Conservation (phyloP, 2,888 invertebrate genomes). For the Neria commutata region DNA sequence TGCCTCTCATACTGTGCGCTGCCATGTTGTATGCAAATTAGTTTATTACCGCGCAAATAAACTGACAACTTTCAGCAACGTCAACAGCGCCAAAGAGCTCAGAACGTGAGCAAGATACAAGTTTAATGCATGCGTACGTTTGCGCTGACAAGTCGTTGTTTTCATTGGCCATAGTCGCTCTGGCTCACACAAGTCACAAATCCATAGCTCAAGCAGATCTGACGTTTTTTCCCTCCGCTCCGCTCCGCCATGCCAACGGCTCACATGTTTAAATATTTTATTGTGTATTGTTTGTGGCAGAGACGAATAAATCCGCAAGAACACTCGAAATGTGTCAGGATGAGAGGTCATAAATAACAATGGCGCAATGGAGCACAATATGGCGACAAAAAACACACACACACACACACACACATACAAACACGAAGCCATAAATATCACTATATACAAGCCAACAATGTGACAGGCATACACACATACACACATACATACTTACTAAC, state of each 20-base stretch:
- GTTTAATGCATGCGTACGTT: not conserved
- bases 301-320: too few relatives aligned
- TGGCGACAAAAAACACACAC: conserved; percentile 24
- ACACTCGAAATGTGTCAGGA: too few relatives aligned
- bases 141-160: not conserved
- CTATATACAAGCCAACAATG: not conserved
- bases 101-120: too few relatives aligned
- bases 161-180: not conserved
- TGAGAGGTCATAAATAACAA: too few relatives aligned
- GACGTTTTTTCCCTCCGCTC: conserved; percentile 7
- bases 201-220: not conserved
- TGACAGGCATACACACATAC: conserved; percentile 6
- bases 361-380: too few relatives aligned
- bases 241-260: too few relatives aligned
- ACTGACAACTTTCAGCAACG: too few relatives aligned
- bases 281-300: too few relatives aligned
- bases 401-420: conserved; percentile 5
- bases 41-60: too few relatives aligned
- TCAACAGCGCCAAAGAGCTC: too few relatives aligned
- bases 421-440: conserved; percentile 8
- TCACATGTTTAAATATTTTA: conserved; percentile 17
- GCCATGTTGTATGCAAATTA: too few relatives aligned
- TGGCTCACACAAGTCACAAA: not conserved
- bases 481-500: conserved; percentile 29
- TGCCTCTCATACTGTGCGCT: too few relatives aligned